A percentile compares a stretch with the other conserved stretches of the same genome.
Conservation (phyloP, 2,888 invertebrate genomes). For the Mechanitis messenoides region DNA sequence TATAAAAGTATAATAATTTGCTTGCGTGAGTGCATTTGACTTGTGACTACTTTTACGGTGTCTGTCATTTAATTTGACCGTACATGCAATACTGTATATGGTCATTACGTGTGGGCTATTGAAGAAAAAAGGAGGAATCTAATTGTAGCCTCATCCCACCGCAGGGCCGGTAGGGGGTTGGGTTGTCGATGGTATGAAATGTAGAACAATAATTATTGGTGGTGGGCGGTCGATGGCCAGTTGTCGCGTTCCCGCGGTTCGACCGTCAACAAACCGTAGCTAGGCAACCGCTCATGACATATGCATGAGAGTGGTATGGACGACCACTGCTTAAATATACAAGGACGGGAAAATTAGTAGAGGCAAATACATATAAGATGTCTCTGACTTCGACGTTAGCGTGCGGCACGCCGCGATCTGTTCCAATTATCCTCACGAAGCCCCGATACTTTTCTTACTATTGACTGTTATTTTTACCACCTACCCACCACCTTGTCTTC, state of each 20-base stretch:
- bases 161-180: slow-evolving; percentile 36
- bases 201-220: slow-evolving; percentile 71
- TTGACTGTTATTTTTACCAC: slow-evolving; percentile 57
- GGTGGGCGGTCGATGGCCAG: slow-evolving; percentile 51
- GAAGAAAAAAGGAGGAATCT: slow-evolving; percentile 58
- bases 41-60: slow-evolving; percentile 61
- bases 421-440: slow-evolving; percentile 52
- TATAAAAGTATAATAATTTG: slow-evolving; percentile 7
- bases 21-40: slow-evolving; percentile 56
- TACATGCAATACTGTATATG: slow-evolving; percentile 59
- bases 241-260: slow-evolving; percentile 65
- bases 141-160: slow-evolving; percentile 71
- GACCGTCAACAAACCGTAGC: slow-evolving; percentile 75
- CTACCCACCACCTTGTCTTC: slow-evolving; percentile 50
- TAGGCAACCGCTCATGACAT: slow-evolving; percentile 75
- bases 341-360: slow-evolving; percentile 68
- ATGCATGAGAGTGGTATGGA: slow-evolving; percentile 70
- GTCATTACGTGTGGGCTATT: slow-evolving; percentile 45
- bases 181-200: slow-evolving; percentile 66
- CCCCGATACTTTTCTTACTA: slow-evolving; percentile 55
- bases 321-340: slow-evolving; percentile 69
- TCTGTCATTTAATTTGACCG: slow-evolving; percentile 64
- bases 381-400: slow-evolving; percentile 31
- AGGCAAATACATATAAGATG: slow-evolving; percentile 67
- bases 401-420: slow-evolving; percentile 34